Percentiles rank a stretch among this genome's conserved stretches.
These are phyloP conservation scores for Oreortyx pictus DNA, from an alignment of 2,797 vertebrate genomes.

Conservation along the genomic window DNA sequence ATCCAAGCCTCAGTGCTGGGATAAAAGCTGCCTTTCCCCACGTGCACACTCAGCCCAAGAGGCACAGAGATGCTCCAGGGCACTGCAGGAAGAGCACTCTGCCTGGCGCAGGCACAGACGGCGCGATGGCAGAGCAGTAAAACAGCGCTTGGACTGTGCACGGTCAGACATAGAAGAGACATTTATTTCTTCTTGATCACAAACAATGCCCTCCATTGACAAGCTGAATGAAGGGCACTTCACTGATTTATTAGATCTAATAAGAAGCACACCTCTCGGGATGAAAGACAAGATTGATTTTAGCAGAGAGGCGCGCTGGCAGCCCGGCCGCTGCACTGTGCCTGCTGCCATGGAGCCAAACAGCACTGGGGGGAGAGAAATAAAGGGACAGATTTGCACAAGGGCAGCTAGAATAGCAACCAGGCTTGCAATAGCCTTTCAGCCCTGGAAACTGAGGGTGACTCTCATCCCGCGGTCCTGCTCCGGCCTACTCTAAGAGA, in stretches of 20 bases:
- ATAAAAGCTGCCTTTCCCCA: neutral
- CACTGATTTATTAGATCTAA: constrained; percentile 76
- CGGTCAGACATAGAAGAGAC: constrained; percentile 47
- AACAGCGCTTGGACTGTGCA: neutral
- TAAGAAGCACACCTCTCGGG: constrained; percentile 70
- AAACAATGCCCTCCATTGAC: constrained; percentile 72
- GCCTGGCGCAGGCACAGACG: neutral
- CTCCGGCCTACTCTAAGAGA: neutral
- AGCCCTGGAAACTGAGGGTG: neutral
- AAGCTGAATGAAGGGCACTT: constrained; percentile 75
- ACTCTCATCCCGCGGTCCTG: neutral
- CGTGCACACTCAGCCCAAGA: too few relatives aligned
- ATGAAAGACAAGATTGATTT: constrained; percentile 75
- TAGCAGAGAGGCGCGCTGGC: constrained; percentile 38
- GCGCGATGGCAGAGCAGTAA: neutral
- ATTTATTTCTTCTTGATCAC: constrained; percentile 72
- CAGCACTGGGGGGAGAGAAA: neutral
- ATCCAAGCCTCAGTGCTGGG: rapidly evolving
- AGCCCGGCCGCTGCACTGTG: neutral
- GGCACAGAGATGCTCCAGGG: neutral
- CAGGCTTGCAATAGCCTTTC: neutral
- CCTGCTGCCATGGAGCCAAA: constrained; percentile 21
- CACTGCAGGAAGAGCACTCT: neutral
- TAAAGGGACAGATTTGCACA: neutral
- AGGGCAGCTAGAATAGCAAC: neutral